Evolutionary conservation across 2,113 vertebrate genomes (phyloP), one percentile per base, ranked within the genome.

Genomic region (Microcebus murinus): DNA sequence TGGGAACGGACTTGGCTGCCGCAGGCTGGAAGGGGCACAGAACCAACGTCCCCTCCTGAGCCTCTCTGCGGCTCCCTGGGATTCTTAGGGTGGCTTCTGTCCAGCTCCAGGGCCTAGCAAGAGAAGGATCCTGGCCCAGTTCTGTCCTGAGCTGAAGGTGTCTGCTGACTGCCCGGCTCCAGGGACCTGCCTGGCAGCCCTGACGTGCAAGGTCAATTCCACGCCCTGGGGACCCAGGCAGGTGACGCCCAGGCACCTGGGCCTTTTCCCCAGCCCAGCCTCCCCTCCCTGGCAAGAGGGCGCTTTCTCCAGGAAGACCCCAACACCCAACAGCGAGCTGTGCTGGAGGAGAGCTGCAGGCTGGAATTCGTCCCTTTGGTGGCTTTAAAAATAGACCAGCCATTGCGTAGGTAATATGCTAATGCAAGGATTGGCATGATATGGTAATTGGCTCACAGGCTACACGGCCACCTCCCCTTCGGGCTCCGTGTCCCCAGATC

Each of bases 331-430:
- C n/a, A 59, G 4, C 6, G 0, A 2, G 6, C 50, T 8, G 61
- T 14, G 29, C 31, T 21, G 9, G 15, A 20, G 42, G n/a, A 42
- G 63, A n/a, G 31, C 71, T 87, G 42, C 15, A 23, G 80, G 73
- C 63, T 87, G 74, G 1, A 13, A 48, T 17, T 3, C 20, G 45
- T 76, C 59, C 59, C 84, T 87, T 76, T 13, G 31, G 83, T 68
- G 84, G 85, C 87, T 92, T 94, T 95, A 94, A 95, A 95, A 92
- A 83, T 61, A 96, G 91, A n/a, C 42, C 45, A 29, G 70, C 81
- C 29, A 25, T 61, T 71, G 61, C 48, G 76, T 93, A 73, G 83
- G 57, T 92, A 7, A 48, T 45, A 0, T 23, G 61, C 45, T 42
- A 55, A 48, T 1, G 9, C 20, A 39, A 10, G 6, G 36, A 73